Base-by-base conservation (phyloP, 2,888 invertebrate species). In the Diarsia brunnea region DNA sequence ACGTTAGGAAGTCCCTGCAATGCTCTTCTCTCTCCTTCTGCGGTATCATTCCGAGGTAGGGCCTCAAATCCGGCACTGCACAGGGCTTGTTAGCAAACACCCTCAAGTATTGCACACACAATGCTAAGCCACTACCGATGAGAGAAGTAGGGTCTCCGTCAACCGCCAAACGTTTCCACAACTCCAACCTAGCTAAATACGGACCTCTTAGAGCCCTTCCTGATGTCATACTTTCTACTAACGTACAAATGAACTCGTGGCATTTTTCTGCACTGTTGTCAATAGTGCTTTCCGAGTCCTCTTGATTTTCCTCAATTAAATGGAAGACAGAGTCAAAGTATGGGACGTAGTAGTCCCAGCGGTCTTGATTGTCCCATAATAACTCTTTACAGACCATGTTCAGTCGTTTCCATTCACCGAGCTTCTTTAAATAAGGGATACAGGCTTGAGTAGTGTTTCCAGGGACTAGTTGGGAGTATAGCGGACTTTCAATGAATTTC, bases 21-120 rank as follows among this genome's bases (percentile, higher is more conserved):
- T 98, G 94, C 64, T 97, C 96, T 79, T 97, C 95, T 81, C 97
- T 97, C 81, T 97, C 97, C 16, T 97, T 97, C 58, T 97, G 95
- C 11, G 98, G 97, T 82, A 99, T 95, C 87, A 98, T 97, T 63
- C 97, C 95, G 66, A 99, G 92, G 93, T 98, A 99, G 10, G 98
- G 96, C 79, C 97, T 97, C 69, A 99, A 96, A 92, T 99, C 99
- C 14, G 98, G 97, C 78, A 98, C 98, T 79, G 98, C 98, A 93
- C 99, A 99, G 0, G 98, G 97, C 91, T 99, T 99, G 88, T 98
- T 97, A 4, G 99, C 99, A 94, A 99, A 99, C 85, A 97, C 97
- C 60, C 95, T 94, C 87, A 98, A 98, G 95, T 99, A 99, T 87
- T 98, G 97, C 79, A 98, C 96, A 91, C 99, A 97, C 51, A 98